These are phyloP conservation scores for Watsonalla binaria DNA, from an alignment of 2,888 invertebrate genomes.

Conservation along the genomic window DNA sequence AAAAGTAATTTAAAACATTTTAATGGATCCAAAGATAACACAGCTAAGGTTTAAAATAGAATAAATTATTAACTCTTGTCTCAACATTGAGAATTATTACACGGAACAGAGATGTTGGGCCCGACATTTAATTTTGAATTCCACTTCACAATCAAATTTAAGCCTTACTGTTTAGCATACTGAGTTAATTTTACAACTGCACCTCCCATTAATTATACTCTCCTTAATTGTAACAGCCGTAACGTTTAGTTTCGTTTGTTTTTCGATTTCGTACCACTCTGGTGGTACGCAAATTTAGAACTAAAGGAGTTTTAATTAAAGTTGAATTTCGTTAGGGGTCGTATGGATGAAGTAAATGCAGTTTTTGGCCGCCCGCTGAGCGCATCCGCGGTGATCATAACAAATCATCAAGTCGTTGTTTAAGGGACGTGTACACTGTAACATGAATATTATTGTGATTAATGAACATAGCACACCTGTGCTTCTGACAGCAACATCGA, in stretches of 20 bases:
- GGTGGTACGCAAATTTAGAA: constrained; percentile 22
- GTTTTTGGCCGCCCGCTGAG: constrained; percentile 67
- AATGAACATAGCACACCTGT: too few relatives aligned
- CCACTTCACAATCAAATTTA: constrained; percentile 18
- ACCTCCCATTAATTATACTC: constrained; percentile 47
- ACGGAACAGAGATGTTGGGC: constrained; percentile 56
- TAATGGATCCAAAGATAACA: constrained; percentile 19
- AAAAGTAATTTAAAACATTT: constrained; percentile 4
- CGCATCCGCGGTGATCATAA: constrained; percentile 64
- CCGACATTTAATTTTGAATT: constrained; percentile 49
- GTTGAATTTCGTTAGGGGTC: constrained; percentile 33
- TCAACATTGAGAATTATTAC: constrained; percentile 62
- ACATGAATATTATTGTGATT: neutral
- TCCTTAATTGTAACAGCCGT: constrained; percentile 67
- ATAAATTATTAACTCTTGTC: constrained; percentile 71
- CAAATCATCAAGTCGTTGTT: constrained; percentile 62
- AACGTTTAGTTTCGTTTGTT: constrained; percentile 69
- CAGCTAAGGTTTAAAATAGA: constrained; percentile 39
- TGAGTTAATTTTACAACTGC: constrained; percentile 25
- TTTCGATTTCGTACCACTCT: constrained; percentile 47
- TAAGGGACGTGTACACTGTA: constrained; percentile 32
- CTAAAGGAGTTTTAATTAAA: constrained; percentile 25
- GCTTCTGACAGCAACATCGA: too few relatives aligned
- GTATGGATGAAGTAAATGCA: constrained; percentile 44
- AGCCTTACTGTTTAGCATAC: constrained; percentile 14